phyloP scores from a whole-genome alignment of 2,888 invertebrate genomes.

The Stomorhina lunata region DNA sequence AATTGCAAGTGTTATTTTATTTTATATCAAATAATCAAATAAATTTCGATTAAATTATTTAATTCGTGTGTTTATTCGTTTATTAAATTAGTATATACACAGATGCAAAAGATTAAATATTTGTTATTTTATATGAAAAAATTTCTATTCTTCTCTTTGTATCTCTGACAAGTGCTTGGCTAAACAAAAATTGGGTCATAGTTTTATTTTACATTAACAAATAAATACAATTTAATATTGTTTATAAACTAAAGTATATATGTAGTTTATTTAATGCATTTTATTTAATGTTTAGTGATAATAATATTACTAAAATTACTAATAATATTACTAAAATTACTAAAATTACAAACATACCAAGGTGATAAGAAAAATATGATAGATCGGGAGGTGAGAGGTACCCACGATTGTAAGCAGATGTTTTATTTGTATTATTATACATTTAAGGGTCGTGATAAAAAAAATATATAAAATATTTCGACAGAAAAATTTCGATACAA shows the following conservation, averaged over 20 bases:
- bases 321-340: background rate
- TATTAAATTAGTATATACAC: conserved; percentile 2
- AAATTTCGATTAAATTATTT: conserved; percentile 10
- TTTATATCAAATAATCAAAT: background rate
- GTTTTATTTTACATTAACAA: conserved; percentile 14
- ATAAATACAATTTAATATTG: conserved; percentile 22
- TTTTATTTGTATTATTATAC: background rate
- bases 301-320: background rate
- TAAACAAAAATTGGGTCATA: conserved; percentile 32
- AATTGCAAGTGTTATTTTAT: conserved; percentile 35
- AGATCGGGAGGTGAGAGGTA: background rate
- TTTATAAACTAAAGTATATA: background rate
- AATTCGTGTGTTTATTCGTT: conserved; percentile 4
- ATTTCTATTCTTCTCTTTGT: background rate
- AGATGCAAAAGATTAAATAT: background rate
- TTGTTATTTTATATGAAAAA: background rate
- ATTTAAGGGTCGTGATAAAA: background rate
- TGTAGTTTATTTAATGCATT: conserved; percentile 9
- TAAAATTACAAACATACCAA: background rate
- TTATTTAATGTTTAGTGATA: conserved; percentile 13
- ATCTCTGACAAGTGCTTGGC: background rate
- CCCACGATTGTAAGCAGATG: conserved; percentile 27
- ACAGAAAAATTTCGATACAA: too few relatives aligned
- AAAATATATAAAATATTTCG: too few relatives aligned
- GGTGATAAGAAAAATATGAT: conserved; percentile 17